Conservation (phyloP, 1,140 invertebrate genomes). For the Danaus melanippus region DNA sequence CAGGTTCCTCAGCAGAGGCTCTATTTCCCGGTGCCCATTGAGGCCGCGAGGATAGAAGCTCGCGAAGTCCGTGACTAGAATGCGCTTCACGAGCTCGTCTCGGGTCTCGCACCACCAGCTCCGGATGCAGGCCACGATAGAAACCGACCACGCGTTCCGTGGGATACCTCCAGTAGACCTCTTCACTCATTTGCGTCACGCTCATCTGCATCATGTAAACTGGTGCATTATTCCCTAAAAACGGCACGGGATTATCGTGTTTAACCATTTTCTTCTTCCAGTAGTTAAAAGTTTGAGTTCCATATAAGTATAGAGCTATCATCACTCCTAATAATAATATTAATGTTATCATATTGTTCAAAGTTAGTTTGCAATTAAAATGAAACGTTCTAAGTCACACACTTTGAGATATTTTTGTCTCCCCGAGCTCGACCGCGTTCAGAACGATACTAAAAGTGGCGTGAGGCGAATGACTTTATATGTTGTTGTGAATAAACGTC, state of each 20-base stretch:
- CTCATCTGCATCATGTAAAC: conserved; percentile 25
- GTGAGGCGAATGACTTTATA: too few species aligned
- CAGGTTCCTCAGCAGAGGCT: conserved; percentile 39
- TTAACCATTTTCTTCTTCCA: conserved; percentile 64
- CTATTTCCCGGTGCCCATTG: conserved; percentile 25
- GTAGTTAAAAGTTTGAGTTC: conserved; percentile 39
- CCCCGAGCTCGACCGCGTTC: too few species aligned
- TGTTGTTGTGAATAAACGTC: too few species aligned
- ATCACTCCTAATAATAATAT: not conserved
- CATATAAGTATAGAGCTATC: conserved; percentile 30
- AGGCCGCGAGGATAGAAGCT: conserved; percentile 56
- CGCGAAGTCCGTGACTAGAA: conserved; percentile 73
- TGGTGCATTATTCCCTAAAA: conserved; percentile 46
- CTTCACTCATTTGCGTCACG: conserved; percentile 22
- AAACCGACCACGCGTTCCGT: conserved; percentile 32
- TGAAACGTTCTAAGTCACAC: too few species aligned
- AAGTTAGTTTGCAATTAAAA: too few species aligned
- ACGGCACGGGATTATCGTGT: conserved; percentile 37
- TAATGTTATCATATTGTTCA: too few species aligned
- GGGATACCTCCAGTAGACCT: conserved; percentile 35
- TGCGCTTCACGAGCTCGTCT: conserved; percentile 67
- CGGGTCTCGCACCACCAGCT: conserved; percentile 71
- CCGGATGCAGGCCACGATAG: conserved; percentile 39
- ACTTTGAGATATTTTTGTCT: too few species aligned
- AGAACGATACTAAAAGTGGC: too few species aligned